Base-by-base conservation (phyloP, 1,140 invertebrate genomes). In the Heliconius eleuchia region DNA sequence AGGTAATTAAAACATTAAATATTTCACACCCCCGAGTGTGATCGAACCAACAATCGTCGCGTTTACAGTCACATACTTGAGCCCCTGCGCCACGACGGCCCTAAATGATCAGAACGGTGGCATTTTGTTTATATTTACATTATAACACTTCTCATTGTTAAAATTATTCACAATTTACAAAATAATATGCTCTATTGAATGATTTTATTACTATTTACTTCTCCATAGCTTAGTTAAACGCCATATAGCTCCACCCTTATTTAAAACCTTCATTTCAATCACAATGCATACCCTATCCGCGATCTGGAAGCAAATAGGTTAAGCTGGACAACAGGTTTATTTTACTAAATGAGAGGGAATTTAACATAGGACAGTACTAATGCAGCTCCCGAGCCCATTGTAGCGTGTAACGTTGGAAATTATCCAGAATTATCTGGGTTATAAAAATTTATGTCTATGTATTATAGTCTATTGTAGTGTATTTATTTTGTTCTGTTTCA, bases 251-350 rank as follows among this genome's bases (percentile, higher is more conserved):
- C 1, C n/a, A 27, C 57, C 55, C 6, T 9, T 23, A 60, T 27
- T 27, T 60, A 11, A 60, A 60, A 23, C 23, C 23, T 66, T 80
- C 79, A 82, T 84, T 84, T 80, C 78, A 78, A 78, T 82, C 57
- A 82, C 85, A 86, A 84, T 85, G 78, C 74, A 70, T 42, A 71
- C 34, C 55, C n/a, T 76, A 46, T 82, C 66, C 79, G 70, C 79
- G 18, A 60, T 60, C 77, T 73, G 79, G 75, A 76, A 73, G 75
- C 55, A 83, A 84, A 86, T 80, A 86, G 23, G 23, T 23, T 23
- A 23, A 23, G 23, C 23, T n/a, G 34, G 2, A 76, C 74, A 70
- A 71, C 8, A 70, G 60, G 16, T 70, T 75, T 75, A 30, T 76
- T 76, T 76, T 70, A 42, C 60, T 9, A 76, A 76, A 70, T 76